Base-by-base conservation (phyloP, 2,797 vertebrate species). In the Cyclopterus lumpus region DNA sequence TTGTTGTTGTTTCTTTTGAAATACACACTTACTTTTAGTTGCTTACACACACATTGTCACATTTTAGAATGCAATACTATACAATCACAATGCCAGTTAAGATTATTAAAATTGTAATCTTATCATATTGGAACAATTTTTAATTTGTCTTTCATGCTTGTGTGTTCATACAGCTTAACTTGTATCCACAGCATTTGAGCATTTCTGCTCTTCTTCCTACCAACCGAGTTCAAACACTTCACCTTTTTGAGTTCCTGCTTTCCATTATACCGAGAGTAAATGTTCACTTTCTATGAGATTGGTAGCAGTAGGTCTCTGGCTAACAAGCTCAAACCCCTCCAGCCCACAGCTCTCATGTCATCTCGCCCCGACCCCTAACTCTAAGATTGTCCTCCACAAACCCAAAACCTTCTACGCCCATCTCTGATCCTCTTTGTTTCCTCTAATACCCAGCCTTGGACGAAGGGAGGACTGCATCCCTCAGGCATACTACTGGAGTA, bases 251-350 rank as follows among this genome's bases (percentile, higher is more conserved):
- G 20, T 30, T 57, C 16, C 42, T 64, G 32, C 10, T 68, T 2
- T 48, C 34, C 66, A 11, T 49, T 64, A 46, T 26, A 49, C 30
- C 40, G 24, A 53, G 60, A 77, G 54, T 71, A 42, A 36, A 49
- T 67, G 69, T 62, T 78, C 11, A 51, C 36, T 62, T 75, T 57
- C 36, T 62, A 38, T 79, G 74, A 72, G 58, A 73, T 71, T 65
- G 65, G 55, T 32, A 71, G 40, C 63, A 67, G 81, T 62, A 57
- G 60, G 69, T 81, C 80, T 80, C 72, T 72, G 42, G 44, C 73
- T 83, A 89, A 89, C 62, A 81, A 82, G 73, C 74, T 72, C 66
- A 84, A 71, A 77, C 54, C 46, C 42, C 63, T 34, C 34, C 55
- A 78, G 63, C 67, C 72, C 72, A 46, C 36, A 59, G 69, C 61